Evolutionary conservation across 2,113 vertebrate genomes (phyloP), one percentile per base, ranked within the genome.

Genomic region (Epinephelus moara): DNA sequence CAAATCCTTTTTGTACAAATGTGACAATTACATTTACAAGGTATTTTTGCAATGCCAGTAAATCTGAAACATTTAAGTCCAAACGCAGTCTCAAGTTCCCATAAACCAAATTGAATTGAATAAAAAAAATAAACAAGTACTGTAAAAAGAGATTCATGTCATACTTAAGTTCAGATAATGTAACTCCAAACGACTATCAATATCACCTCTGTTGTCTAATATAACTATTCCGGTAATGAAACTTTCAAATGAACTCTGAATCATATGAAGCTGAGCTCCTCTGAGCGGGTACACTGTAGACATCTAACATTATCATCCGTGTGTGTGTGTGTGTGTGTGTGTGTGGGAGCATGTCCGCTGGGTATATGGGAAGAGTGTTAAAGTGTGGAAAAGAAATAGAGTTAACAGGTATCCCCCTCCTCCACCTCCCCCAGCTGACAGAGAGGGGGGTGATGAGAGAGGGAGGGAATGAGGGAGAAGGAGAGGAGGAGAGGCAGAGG

Each of bases 371-470:
- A 84, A 76, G 72, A 86, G 77, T 89, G 88, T 78, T 90, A 85
- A 91, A 89, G 82, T 90, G 88, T 87, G 82, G 88, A 90, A 90
- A 89, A 89, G 75, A 90, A 90, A 88, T 63, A 81, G 86, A 89
- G 86, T 91, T 93, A 93, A 90, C 85, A 93, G 89, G 85, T 93
- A 87, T 74, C 70, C 78, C 82, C 76, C 64, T 77, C 89, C 79
- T 75, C 79, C 59, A 21, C 61, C 42, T 25, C 53, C 67, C 37
- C 63, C 47, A 70, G 37, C 70, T 81, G 52, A 83, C 52, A 55
- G 70, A 56, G 27, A 30, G 30, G n/a, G 60, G 57, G 70, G 55
- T 33, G 62, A 68, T 40, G 76, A 78, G 66, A 81, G 42, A 87
- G 70, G 50, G 84, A 77, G 78, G 25, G 80, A 85, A 70, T 17